These are phyloP conservation scores for Phalacrocorax brasilianus DNA, from an alignment of 2,113 vertebrate species.

Conservation along the genomic window DNA sequence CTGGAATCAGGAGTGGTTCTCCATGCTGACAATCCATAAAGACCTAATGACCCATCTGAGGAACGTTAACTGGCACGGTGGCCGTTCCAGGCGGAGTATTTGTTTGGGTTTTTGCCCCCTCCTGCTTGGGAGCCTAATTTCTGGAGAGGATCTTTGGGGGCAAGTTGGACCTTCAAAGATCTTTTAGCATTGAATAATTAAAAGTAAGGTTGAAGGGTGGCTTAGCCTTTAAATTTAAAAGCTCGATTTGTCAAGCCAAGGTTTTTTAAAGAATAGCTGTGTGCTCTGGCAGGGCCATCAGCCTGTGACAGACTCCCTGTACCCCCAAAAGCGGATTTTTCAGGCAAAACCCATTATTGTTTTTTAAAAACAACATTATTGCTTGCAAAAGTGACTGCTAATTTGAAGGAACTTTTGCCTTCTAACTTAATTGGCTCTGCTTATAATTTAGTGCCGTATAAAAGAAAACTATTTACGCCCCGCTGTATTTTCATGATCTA, in stretches of 20 bases:
- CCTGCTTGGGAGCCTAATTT: neutral
- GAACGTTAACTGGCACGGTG: neutral
- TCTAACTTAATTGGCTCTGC: neutral
- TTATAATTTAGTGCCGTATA: slow-evolving; percentile 20
- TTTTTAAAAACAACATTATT: neutral
- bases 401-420: slow-evolving; percentile 14
- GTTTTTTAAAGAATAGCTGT: neutral
- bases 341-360: neutral
- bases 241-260: neutral
- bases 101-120: neutral
- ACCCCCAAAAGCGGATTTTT: neutral
- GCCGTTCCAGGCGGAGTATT: neutral
- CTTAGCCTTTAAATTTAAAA: neutral
- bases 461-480: neutral
- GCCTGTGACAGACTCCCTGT: neutral
- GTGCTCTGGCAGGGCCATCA: neutral
- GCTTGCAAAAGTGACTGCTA: neutral
- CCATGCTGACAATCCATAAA: slow-evolving; percentile 43
- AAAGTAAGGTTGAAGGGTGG: neutral
- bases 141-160: neutral
- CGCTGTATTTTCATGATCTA: slow-evolving; percentile 22
- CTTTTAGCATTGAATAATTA: neutral
- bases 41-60: slow-evolving; percentile 60
- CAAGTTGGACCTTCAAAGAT: neutral
- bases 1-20: slow-evolving; percentile 35